Evolutionary conservation across 2,888 invertebrate species (phyloP), one percentile per base, ranked within the genome.

Genomic region (Stenodema calcarata): DNA sequence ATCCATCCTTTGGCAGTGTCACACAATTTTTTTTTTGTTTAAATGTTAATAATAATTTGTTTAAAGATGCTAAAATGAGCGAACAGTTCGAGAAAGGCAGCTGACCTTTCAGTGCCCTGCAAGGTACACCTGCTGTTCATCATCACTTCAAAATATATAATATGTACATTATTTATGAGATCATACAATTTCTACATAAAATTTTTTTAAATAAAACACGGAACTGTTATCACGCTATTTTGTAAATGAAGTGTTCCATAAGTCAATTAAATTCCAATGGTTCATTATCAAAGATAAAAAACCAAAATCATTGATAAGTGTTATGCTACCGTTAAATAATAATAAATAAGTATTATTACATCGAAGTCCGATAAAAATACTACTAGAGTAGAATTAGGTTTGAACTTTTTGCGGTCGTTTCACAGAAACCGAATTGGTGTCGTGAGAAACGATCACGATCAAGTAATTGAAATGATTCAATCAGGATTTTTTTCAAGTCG

Each of bases 1-100:
- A 41, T 78, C 44, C 78, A 69, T 82, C 82, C 82, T 82, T 82
- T 82, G 82, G 82, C 82, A 82, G 82, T 82, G 82, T 69, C 42
- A 41, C 82, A 69, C 62, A 23, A 69, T 23, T 62, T 62, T 62
- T 23, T 54, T n/a, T 62, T 62, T 23, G 9, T 23, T 6, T 62
- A 4, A 62, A 44, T 23, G 23, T 27, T 41, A 78, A 44, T 44
- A 44, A 23, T 44, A 4, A 28, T 75, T 75, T 75, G 3, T 11
- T 14, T 44, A 78, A 44, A 41, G 35, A 44, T 12, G 44, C 44
- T 78, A 78, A 62, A 62, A 78, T 78, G 78, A 78, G 78, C 78
- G 78, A 78, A 78, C 44, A 78, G 44, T 44, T 27, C 62, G 4
- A 23, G 18, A 23, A 78, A 78, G 78, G 78, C 76, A 28, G 28